Conservation (phyloP, 2,888 invertebrate species). For the Ectemnius cavifrons region DNA sequence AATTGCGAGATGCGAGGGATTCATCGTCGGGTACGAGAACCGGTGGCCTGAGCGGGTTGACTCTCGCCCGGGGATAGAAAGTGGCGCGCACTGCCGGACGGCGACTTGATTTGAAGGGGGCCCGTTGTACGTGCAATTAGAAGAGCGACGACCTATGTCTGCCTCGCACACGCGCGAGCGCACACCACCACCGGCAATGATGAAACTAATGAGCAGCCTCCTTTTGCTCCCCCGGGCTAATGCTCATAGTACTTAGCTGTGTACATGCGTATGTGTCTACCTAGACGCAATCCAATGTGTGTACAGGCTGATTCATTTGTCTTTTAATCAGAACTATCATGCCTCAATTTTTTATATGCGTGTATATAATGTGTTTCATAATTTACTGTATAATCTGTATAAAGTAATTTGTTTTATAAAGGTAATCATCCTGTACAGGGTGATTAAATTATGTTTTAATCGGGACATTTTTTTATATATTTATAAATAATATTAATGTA, state of each 20-base stretch:
- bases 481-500: too few species aligned
- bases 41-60: slow-evolving; percentile 19
- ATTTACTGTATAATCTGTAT: too few species aligned
- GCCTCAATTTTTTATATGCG: too few species aligned
- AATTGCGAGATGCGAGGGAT: background rate
- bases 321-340: too few species aligned
- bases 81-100: slow-evolving; percentile 40
- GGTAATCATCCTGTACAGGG: too few species aligned
- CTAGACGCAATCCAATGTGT: slow-evolving; percentile 36
- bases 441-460: too few species aligned
- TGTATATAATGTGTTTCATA: too few species aligned
- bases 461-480: too few species aligned
- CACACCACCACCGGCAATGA: slow-evolving; percentile 47
- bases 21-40: background rate
- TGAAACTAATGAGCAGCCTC: slow-evolving; percentile 59
- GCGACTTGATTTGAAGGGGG: slow-evolving; percentile 60
- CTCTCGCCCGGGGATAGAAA: slow-evolving; percentile 55
- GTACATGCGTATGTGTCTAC: slow-evolving; percentile 14
- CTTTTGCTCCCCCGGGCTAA: slow-evolving; percentile 39
- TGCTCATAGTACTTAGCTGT: too few species aligned
- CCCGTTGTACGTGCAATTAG: slow-evolving; percentile 64
- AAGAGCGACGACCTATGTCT: slow-evolving; percentile 55
- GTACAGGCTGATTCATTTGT: too few species aligned
- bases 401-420: too few species aligned
- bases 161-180: slow-evolving; percentile 20